Conservation (phyloP, 1,140 invertebrate species). For the Alviniconcha marisindica region DNA sequence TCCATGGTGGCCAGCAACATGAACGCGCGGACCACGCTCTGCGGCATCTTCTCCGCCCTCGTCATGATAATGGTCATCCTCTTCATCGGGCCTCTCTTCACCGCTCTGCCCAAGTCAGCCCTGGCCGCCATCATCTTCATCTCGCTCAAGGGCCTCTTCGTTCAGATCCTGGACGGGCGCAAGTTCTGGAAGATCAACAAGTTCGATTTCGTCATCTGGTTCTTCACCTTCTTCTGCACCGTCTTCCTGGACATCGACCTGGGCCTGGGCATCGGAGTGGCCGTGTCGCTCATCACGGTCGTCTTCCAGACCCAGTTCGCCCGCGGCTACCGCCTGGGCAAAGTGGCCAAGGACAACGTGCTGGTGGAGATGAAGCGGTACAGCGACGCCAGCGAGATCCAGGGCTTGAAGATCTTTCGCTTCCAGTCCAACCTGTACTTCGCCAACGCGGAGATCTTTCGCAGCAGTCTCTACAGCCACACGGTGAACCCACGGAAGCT, state of each 20-base stretch:
- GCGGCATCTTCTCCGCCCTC: constrained; percentile 73
- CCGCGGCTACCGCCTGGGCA: constrained; percentile 64
- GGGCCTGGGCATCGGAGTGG: constrained; percentile 71
- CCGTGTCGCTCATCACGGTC: constrained; percentile 68
- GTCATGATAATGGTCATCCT: constrained; percentile 77
- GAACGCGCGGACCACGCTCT: constrained; percentile 67
- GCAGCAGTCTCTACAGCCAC: constrained; percentile 63
- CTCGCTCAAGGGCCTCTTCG: constrained; percentile 68
- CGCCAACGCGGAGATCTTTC: constrained; percentile 77
- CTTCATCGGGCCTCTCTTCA: constrained; percentile 74
- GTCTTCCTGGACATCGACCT: constrained; percentile 71
- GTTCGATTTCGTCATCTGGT: constrained; percentile 73
- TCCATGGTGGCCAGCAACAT: constrained; percentile 81
- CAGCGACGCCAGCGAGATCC: constrained; percentile 51
- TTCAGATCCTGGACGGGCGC: constrained; percentile 67
- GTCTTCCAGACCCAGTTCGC: constrained; percentile 72
- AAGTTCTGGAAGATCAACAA: constrained; percentile 72
- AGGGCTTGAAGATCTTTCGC: constrained; percentile 76
- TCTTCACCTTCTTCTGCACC: constrained; percentile 68
- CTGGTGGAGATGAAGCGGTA: constrained; percentile 53
- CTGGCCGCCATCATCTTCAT: constrained; percentile 73
- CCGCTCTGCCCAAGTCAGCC: constrained; percentile 74
- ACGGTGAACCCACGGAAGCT: constrained; percentile 67
- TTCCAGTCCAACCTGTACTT: constrained; percentile 78
- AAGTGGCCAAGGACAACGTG: constrained; percentile 39